phyloP scores from a whole-genome alignment of 2,888 invertebrate species.

The Candidula unifasciata region DNA sequence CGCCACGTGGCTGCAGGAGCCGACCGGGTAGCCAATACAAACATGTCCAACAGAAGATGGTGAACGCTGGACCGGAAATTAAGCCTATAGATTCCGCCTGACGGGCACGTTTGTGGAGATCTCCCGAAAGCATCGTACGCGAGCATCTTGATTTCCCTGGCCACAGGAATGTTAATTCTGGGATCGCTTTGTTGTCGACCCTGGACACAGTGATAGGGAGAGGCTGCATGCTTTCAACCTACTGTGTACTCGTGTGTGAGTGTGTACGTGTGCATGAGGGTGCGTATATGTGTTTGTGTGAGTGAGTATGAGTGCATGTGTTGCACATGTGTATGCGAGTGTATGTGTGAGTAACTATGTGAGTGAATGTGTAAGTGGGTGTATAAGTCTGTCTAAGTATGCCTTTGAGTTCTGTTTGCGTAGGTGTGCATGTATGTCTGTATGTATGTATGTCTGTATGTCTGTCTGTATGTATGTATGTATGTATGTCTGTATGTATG shows the following conservation, averaged over 20 bases:
- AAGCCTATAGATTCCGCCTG: constrained; percentile 41
- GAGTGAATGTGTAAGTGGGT: too few relatives aligned
- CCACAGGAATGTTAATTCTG: constrained; percentile 11
- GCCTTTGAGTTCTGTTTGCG: too few relatives aligned
- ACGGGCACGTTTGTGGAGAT: constrained; percentile 36
- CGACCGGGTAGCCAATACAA: constrained; percentile 24
- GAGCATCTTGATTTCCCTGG: constrained; percentile 32
- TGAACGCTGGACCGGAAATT: constrained; percentile 40
- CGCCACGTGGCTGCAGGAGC: constrained; percentile 15
- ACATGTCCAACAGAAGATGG: constrained; percentile 35
- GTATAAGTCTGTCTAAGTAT: too few relatives aligned
- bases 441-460: neutral
- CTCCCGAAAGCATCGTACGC: constrained; percentile 38
- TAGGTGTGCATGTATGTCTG: neutral
- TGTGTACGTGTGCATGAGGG: too few relatives aligned
- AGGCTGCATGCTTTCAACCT: neutral
- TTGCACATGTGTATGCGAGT: neutral
- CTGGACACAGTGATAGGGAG: neutral
- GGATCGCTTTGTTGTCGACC: neutral
- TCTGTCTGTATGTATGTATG: neutral
- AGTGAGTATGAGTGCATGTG: too few relatives aligned
- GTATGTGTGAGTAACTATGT: neutral
- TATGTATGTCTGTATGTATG: neutral
- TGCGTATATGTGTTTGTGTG: too few relatives aligned
- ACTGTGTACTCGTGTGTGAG: neutral